phyloP scores from a whole-genome alignment of 2,113 vertebrate genomes.

The Ammodytes dubius region DNA sequence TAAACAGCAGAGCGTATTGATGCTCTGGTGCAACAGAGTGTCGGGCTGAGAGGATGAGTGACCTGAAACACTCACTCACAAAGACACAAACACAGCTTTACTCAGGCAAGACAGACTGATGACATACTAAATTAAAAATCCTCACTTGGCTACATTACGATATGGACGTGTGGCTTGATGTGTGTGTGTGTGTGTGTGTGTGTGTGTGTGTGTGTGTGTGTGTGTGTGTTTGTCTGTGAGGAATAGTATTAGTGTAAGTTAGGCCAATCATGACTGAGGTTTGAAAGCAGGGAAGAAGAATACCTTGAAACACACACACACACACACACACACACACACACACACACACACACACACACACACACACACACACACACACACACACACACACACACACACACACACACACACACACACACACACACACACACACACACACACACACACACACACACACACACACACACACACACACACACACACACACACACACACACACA shows the following conservation, averaged over 20 bases:
- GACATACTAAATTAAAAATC: constrained; percentile 57
- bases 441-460: neutral
- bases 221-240: neutral
- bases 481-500: constrained; percentile 16
- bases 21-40: constrained; percentile 4
- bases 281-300: constrained; percentile 7
- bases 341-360: neutral
- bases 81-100: constrained; percentile 50
- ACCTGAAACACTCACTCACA: constrained; percentile 37
- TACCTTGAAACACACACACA: neutral
- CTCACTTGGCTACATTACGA: constrained; percentile 34
- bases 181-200: no score
- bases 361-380: neutral
- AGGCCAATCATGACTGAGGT: constrained; percentile 5
- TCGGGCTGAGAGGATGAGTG: constrained; percentile 21
- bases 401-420: neutral
- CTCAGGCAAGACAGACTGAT: constrained; percentile 49
- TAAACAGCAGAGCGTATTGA: neutral
- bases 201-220: neutral
- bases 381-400: neutral
- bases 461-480: neutral
- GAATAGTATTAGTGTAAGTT: neutral
- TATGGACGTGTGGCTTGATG: neutral
- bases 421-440: neutral
- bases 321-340: neutral